Conservation (phyloP, 2,888 invertebrate species). For the Hartigia nigra region DNA sequence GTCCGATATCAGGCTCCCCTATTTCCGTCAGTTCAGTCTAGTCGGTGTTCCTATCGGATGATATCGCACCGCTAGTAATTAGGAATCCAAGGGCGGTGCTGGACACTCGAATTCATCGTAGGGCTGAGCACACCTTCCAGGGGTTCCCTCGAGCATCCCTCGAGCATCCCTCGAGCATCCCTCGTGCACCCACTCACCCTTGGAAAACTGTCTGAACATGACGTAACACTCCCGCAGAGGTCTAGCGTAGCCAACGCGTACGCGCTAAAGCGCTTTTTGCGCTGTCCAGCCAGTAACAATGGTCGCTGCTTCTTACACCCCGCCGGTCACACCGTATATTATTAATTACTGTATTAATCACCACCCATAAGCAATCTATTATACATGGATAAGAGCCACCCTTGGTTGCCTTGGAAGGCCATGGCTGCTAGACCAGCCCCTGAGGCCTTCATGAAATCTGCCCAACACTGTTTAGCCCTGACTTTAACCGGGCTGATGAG, state of each 20-base stretch:
- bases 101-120: slow-evolving; percentile 62
- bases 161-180: slow-evolving; percentile 24
- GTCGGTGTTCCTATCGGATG: slow-evolving; percentile 39
- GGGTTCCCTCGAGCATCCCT: slow-evolving; percentile 14
- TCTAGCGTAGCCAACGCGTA: slow-evolving; percentile 36
- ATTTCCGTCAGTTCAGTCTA: slow-evolving; percentile 24
- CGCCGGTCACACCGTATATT: slow-evolving; percentile 60
- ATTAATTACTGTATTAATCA: slow-evolving; percentile 66
- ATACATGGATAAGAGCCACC: slow-evolving; percentile 58
- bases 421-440: slow-evolving; percentile 13
- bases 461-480: neutral
- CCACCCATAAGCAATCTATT: slow-evolving; percentile 59
- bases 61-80: slow-evolving; percentile 54
- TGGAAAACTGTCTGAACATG: slow-evolving; percentile 64
- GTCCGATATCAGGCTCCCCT: slow-evolving; percentile 33
- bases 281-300: slow-evolving; percentile 62
- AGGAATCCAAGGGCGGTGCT: slow-evolving; percentile 44
- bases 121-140: slow-evolving; percentile 13
- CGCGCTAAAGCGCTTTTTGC: slow-evolving; percentile 53
- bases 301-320: slow-evolving; percentile 57
- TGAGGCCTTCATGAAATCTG: slow-evolving; percentile 23
- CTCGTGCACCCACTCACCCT: slow-evolving; percentile 35
- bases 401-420: neutral
- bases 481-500: neutral
- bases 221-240: slow-evolving; percentile 62